Conservation (phyloP, 2,888 invertebrate genomes). For the Euspilapteryx auroguttella region DNA sequence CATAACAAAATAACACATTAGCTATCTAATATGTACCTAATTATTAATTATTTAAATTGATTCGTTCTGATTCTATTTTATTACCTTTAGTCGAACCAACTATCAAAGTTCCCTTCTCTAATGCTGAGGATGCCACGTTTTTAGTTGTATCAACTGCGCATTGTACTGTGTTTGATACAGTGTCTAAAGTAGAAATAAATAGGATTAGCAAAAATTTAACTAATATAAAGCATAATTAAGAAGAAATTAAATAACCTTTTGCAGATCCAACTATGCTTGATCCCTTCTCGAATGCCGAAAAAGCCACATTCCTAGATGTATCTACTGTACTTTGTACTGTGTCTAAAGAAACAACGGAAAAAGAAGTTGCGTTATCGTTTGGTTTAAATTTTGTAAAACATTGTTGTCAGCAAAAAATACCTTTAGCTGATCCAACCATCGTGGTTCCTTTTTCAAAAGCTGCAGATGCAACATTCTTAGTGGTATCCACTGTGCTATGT, state of each 20-base stretch:
- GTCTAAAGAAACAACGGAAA: too few species aligned
- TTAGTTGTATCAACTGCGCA: constrained; percentile 12
- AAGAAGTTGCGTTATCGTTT: too few species aligned
- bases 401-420: too few species aligned
- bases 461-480: constrained; percentile 41
- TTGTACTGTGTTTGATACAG: constrained; percentile 10
- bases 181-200: background rate
- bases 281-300: constrained; percentile 13
- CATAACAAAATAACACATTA: too few species aligned
- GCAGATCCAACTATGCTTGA: constrained; percentile 13
- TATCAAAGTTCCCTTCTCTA: constrained; percentile 11
- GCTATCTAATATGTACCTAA: too few species aligned
- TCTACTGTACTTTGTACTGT: constrained; percentile 11
- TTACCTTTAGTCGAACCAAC: constrained; percentile 13
- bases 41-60: too few species aligned
- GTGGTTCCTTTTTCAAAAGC: constrained; percentile 38
- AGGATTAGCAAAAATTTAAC: constrained; percentile 3
- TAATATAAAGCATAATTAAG: too few species aligned
- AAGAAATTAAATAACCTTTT: constrained; percentile 17
- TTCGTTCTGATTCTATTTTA: too few species aligned
- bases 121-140: constrained; percentile 11
- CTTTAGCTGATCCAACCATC: constrained; percentile 9
- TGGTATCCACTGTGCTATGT: constrained; percentile 33
- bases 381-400: too few species aligned
- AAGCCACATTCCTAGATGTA: constrained; percentile 14